Evolutionary conservation across 2,113 vertebrate species (phyloP).

Genomic region (Larimichthys polyactis): DNA sequence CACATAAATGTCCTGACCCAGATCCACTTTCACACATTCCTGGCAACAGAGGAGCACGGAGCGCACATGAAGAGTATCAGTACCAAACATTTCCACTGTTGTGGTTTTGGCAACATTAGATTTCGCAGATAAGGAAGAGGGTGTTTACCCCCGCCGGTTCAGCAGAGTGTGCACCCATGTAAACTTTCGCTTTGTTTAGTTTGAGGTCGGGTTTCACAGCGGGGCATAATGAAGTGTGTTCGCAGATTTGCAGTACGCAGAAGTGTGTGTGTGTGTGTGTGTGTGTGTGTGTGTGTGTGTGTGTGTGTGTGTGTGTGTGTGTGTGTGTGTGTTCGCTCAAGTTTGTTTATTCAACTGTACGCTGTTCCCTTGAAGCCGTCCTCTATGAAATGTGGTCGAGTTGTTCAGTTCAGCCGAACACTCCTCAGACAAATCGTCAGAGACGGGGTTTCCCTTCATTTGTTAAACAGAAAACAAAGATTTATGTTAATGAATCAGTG

Average conservation of each 20-base stretch:
- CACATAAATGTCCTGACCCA: constrained; percentile 45
- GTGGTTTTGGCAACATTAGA: constrained; percentile 76
- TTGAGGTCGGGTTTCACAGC: constrained; percentile 66
- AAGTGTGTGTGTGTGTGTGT: constrained; percentile 11
- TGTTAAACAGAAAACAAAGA: background rate
- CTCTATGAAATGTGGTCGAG: constrained; percentile 12
- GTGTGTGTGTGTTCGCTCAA: constrained; percentile 18
- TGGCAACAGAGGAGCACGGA: constrained; percentile 57
- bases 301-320: constrained; percentile 9
- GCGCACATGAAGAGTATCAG: constrained; percentile 69
- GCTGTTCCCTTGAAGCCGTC: background rate
- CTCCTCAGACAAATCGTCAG: background rate
- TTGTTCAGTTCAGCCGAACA: constrained; percentile 15
- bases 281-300: constrained; percentile 8
- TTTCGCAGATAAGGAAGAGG: constrained; percentile 65
- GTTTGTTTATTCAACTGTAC: constrained; percentile 21
- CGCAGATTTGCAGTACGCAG: constrained; percentile 50
- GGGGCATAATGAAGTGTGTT: constrained; percentile 47
- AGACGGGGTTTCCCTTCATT: constrained; percentile 34
- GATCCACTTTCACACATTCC: constrained; percentile 76
- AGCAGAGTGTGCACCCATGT: constrained; percentile 36
- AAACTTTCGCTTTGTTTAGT: constrained; percentile 52
- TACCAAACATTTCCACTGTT: constrained; percentile 66
- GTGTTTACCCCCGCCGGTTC: constrained; percentile 59
- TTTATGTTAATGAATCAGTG: too few species aligned